phyloP scores from a whole-genome alignment of 2,113 vertebrate genomes.

The Platysteira castanea region DNA sequence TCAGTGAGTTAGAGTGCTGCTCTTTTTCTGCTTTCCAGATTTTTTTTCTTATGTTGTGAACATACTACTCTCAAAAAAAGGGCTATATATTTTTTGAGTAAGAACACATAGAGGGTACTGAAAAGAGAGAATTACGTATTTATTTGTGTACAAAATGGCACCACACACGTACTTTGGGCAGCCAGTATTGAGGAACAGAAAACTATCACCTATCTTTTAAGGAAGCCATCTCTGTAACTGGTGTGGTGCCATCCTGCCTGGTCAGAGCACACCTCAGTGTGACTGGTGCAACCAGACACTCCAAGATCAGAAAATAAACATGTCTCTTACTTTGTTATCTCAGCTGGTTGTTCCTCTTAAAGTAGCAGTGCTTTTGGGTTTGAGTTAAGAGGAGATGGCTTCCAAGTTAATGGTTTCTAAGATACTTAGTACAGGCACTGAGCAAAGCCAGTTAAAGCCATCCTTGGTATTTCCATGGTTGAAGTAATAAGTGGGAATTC shows the following conservation, averaged over 20 bases:
- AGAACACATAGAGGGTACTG: not conserved
- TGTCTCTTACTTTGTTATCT: not conserved
- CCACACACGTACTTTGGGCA: not conserved
- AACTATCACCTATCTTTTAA: not conserved
- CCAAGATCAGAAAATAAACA: not conserved
- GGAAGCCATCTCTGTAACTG: not conserved
- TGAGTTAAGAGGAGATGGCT: not conserved
- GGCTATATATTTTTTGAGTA: not conserved
- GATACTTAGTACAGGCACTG: not conserved
- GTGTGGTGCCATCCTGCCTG: not conserved
- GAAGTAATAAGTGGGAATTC: not conserved
- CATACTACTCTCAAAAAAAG: not conserved
- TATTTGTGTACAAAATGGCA: not conserved
- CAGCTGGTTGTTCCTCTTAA: not conserved
- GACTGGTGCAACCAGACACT: not conserved
- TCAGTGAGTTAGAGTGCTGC: conserved; percentile 35
- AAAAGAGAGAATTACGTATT: not conserved
- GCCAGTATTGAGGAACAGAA: not conserved
- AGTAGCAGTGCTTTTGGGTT: not conserved
- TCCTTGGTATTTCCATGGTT: not conserved
- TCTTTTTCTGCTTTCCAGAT: conserved; percentile 44
- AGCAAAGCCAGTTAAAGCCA: not conserved
- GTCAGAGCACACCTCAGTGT: not conserved
- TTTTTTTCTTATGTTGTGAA: conserved; percentile 24
- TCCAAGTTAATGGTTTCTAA: not conserved